Evolutionary conservation across 2,113 vertebrate species (phyloP), one percentile per base, ranked within the genome.

Genomic region (Dicrurus megarhynchus): DNA sequence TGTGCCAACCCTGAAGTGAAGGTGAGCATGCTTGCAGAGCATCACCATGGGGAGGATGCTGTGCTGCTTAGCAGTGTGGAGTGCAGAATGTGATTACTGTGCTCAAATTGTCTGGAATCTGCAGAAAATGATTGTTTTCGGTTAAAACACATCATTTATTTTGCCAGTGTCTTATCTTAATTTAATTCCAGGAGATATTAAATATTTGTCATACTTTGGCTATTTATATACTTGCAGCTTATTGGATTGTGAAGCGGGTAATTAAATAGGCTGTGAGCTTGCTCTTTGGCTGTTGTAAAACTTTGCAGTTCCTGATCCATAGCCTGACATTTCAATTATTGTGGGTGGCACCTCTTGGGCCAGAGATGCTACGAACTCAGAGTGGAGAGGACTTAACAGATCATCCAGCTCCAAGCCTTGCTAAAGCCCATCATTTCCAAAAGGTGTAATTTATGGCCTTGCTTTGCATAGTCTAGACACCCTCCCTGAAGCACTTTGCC

Each of bases 151-250:
- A 46, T 7, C 6, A 16, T 87, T 92, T 84, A 82, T 95, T 94
- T 91, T 95, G 39, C 56, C 83, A 63, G 81, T 86, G 39, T 21
- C 57, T 95, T 97, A 37, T 84, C 85, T 96, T 93, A 67, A 82
- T 85, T 96, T 97, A 91, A 92, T 93, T 91, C 68, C 61, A 86
- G 46, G 52, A 77, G 73, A 47, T 97, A 94, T 92, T 93, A 82
- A 87, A 46, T 95, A 70, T 95, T 95, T 94, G 47, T 85, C 61
- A 59, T 76, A 67, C 22, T 76, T 77, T 50, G 65, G 60, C 69
- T 96, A 74, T 95, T 97, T 96, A 84, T 95, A 64, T 82, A n/a
- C 53, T 94, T 76, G 52, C 35, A 91, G 30, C 64, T 91, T 93
- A 69, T 75, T 96, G 76, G 87, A 74, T 95, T 60, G 81, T 74